These are phyloP conservation scores for Montipora sp. DNA, from an alignment of 64 coral and sea anemone genomes.

Conservation along the genomic window DNA sequence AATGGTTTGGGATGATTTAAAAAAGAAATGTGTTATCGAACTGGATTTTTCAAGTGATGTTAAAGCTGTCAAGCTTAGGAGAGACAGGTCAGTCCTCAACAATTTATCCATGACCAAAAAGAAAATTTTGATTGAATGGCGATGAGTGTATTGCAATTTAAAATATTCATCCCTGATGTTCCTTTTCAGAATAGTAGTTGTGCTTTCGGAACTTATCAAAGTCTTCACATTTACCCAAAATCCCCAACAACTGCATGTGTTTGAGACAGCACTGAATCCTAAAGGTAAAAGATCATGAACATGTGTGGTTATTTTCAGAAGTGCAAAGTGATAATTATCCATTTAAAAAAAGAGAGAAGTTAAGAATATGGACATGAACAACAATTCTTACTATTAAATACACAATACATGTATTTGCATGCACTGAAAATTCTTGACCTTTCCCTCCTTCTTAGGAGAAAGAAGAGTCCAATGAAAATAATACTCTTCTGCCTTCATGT, in stretches of 20 bases:
- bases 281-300: constrained; percentile 73
- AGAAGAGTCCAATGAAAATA: too few species aligned
- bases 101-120: not conserved
- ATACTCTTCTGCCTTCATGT: too few species aligned
- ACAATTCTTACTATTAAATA: too few species aligned
- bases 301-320: not conserved
- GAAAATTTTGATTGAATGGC: too few species aligned
- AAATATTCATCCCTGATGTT: not conserved
- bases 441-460: too few species aligned
- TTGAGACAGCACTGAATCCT: constrained; percentile 93
- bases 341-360: too few species aligned
- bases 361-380: too few species aligned
- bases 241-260: constrained; percentile 98
- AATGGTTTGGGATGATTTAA: constrained; percentile 99
- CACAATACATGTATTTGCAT: too few species aligned
- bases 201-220: constrained; percentile 95
- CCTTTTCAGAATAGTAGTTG: constrained; percentile 88
- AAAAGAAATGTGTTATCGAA: constrained; percentile 97
- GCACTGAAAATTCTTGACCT: too few species aligned
- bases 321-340: too few species aligned
- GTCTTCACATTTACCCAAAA: constrained; percentile 99
- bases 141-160: not conserved
- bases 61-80: constrained; percentile 96
- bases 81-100: constrained; percentile 76
- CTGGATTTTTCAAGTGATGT: constrained; percentile 97